A percentile compares a stretch with the other conserved stretches of the same genome.
phyloP scores from a whole-genome alignment of 2,888 invertebrate genomes.

The Megamerina dolium region DNA sequence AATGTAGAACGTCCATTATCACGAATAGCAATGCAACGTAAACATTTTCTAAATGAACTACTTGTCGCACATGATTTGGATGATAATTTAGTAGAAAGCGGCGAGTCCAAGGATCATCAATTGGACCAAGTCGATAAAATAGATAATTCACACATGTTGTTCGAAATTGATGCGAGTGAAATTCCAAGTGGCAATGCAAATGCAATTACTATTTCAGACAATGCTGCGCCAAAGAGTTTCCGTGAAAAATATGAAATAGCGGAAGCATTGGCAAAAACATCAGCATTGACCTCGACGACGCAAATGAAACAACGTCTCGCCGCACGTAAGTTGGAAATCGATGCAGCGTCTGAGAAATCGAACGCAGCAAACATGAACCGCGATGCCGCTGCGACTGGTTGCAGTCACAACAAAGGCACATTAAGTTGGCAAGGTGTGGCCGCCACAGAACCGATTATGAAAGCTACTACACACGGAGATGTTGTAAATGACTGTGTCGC shows the following conservation, averaged over 20 bases:
- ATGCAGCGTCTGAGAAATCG: constrained; percentile 43
- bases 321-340: constrained; percentile 54
- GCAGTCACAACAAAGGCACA: constrained; percentile 6
- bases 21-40: constrained; percentile 30
- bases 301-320: constrained; percentile 53
- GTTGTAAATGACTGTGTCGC: constrained; percentile 6
- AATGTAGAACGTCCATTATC: not conserved
- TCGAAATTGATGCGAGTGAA: constrained; percentile 11
- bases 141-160: constrained; percentile 6
- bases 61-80: constrained; percentile 17
- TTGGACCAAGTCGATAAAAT: constrained; percentile 6
- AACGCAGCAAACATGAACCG: constrained; percentile 18
- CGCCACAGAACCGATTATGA: not conserved
- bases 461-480: not conserved
- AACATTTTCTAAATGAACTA: constrained; percentile 31
- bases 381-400: not conserved
- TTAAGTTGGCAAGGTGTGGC: not conserved
- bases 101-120: constrained; percentile 18
- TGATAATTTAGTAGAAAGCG: too few species aligned
- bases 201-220: constrained; percentile 24
- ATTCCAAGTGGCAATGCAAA: not conserved
- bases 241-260: constrained; percentile 54
- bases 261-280: constrained; percentile 55
- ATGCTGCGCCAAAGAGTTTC: constrained; percentile 37
- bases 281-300: constrained; percentile 55